A percentile compares a stretch with the other conserved stretches of the same genome.
Conservation (phyloP, 2,113 vertebrate species). For the Lagopus muta region DNA sequence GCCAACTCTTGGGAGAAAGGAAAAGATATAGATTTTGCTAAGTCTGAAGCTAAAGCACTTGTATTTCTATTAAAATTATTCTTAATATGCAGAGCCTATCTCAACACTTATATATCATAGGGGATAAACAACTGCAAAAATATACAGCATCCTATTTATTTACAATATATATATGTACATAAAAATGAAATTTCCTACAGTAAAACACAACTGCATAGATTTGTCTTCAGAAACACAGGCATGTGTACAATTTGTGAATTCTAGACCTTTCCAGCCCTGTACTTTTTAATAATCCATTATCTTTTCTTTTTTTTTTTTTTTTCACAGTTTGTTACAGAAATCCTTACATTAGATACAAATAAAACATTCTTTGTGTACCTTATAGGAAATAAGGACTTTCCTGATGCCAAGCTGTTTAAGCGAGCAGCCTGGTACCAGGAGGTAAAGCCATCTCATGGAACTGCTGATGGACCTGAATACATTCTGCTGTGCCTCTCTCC, state of each 20-base stretch:
- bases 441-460: conserved; percentile 24
- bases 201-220: conserved; percentile 82
- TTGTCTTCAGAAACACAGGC: conserved; percentile 72
- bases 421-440: background rate
- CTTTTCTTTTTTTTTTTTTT: conserved; percentile 6
- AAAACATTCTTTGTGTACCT: conserved; percentile 52
- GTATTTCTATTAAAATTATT: conserved; percentile 61
- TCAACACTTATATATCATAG: conserved; percentile 71
- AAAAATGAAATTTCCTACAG: conserved; percentile 76
- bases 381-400: conserved; percentile 58
- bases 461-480: conserved; percentile 44
- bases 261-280: conserved; percentile 48
- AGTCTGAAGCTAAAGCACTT: conserved; percentile 62
- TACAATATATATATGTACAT: conserved; percentile 81
- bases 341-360: conserved; percentile 64
- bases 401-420: conserved; percentile 1
- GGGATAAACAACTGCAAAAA: conserved; percentile 83
- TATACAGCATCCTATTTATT: conserved; percentile 86
- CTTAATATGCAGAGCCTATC: conserved; percentile 68
- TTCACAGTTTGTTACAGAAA: conserved; percentile 70
- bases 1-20: conserved; percentile 38
- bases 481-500: conserved; percentile 53
- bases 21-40: conserved; percentile 59
- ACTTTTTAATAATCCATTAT: conserved; percentile 53
- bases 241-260: conserved; percentile 53